Conservation (phyloP, 2,888 invertebrate genomes). For the Lapara coniferarum region DNA sequence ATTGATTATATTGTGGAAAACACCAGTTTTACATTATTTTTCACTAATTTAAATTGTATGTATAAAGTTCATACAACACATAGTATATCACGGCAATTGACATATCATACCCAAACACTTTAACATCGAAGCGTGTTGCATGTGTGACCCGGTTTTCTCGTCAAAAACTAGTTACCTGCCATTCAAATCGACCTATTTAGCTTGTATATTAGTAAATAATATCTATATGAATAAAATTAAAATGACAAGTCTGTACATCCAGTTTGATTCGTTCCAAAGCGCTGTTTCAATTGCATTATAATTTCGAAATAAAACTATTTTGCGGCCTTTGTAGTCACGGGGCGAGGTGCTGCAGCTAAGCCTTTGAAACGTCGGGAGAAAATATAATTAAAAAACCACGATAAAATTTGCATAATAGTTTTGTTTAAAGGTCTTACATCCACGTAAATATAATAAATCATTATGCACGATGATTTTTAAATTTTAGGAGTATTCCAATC, state of each 20-base stretch:
- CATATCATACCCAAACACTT: too few species aligned
- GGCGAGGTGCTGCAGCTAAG: too few species aligned
- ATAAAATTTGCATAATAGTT: too few species aligned
- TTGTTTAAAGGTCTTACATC: too few species aligned
- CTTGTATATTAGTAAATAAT: not conserved
- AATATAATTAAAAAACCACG: too few species aligned
- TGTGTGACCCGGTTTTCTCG: not conserved
- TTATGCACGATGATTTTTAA: too few species aligned
- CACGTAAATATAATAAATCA: too few species aligned
- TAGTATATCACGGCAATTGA: too few species aligned
- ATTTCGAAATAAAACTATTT: not conserved
- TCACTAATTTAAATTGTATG: slow-evolving; percentile 8
- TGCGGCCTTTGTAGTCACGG: not conserved
- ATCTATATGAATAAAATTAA: not conserved
- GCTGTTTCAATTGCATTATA: not conserved
- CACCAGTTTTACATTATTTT: not conserved
- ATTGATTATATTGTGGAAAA: not conserved
- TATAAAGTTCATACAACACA: not conserved
- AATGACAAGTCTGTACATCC: not conserved
- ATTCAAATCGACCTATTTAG: not conserved
- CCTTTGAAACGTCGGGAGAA: too few species aligned
- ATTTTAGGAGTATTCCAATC: too few species aligned
- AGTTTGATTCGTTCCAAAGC: not conserved
- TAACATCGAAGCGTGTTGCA: too few species aligned
- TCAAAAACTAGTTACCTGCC: not conserved